Evolutionary conservation across 2,113 vertebrate genomes (phyloP), one percentile per base, ranked within the genome.

Genomic region (Phalacrocorax carbo): DNA sequence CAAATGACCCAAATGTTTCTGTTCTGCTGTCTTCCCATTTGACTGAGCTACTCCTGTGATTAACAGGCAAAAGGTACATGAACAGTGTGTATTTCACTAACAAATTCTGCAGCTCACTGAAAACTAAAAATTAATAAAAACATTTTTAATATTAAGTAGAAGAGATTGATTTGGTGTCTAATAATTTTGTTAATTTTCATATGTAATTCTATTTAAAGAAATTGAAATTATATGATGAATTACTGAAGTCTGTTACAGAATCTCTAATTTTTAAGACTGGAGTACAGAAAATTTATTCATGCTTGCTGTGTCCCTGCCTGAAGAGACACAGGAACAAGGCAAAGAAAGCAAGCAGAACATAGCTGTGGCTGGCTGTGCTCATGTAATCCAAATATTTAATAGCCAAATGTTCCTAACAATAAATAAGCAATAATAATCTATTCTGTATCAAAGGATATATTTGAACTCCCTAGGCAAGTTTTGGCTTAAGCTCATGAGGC

Each of bases 301-400:
- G 16, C 68, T 77, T 90, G 46, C 82, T 60, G 10, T 51, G 76
- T 72, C 54, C 40, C 58, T 93, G 88, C 71, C 71, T 77, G n/a
- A 81, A 86, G 54, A 90, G 58, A 86, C 18, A 78, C 18, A 86
- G 42, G 49, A 92, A 68, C 19, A 70, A 70, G 42, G 38, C 65
- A 86, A 73, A 93, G 68, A 86, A 88, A 68, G 60, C 25, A 73
- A 81, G 69, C 38, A 88, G 86, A 91, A 78, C 72, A 62, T 21
- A 73, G 72, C 55, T 94, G 68, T 85, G 65, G 49, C 75, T 80
- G 76, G 40, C 51, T 75, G 44, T 70, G 69, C 52, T 94, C 38
- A 40, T 7, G 75, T 80, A 96, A 81, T 88, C 64, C 60, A 92
- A 95, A 94, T 68, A 93, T 68, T 93, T 91, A 92, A 86, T 42